Evolutionary conservation across 30 jellyfish, hydroid and myxozoan genomes (phyloP).

Genomic region (Calvadosia cruxmelitensis): DNA sequence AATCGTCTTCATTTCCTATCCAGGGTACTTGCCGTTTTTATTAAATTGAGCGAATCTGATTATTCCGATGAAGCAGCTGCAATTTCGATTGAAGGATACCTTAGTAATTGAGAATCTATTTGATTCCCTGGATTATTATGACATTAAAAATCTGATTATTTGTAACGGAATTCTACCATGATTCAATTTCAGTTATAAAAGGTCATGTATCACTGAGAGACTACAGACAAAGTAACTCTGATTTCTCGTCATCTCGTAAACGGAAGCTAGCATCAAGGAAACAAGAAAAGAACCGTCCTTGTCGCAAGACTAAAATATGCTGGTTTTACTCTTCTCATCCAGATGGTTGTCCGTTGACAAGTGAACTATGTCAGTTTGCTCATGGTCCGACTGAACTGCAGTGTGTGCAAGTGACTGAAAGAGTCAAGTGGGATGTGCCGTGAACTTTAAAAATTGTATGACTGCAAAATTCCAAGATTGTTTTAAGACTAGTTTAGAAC

Average conservation of each 20-base stretch:
- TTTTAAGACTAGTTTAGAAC: too few species aligned
- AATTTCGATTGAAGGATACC: too few species aligned
- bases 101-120: too few species aligned
- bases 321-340: slow-evolving; percentile 83
- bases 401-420: not conserved
- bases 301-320: slow-evolving; percentile 48
- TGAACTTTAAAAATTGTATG: too few species aligned
- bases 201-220: slow-evolving; percentile 62
- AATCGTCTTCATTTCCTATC: too few species aligned
- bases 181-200: slow-evolving; percentile 50
- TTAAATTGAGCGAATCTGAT: too few species aligned
- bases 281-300: not conserved
- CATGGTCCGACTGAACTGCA: slow-evolving; percentile 42
- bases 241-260: not conserved
- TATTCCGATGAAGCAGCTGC: too few species aligned
- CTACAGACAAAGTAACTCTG: slow-evolving; percentile 21
- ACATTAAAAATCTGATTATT: too few species aligned
- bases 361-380: slow-evolving; percentile 39
- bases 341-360: slow-evolving; percentile 57
- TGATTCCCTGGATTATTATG: too few species aligned
- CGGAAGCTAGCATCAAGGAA: not conserved
- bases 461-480: too few species aligned
- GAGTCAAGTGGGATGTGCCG: not conserved
- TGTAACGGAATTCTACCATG: too few species aligned
- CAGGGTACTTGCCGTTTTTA: too few species aligned